phyloP scores from a whole-genome alignment of 2,888 invertebrate species.

The Dioctria rufipes region DNA sequence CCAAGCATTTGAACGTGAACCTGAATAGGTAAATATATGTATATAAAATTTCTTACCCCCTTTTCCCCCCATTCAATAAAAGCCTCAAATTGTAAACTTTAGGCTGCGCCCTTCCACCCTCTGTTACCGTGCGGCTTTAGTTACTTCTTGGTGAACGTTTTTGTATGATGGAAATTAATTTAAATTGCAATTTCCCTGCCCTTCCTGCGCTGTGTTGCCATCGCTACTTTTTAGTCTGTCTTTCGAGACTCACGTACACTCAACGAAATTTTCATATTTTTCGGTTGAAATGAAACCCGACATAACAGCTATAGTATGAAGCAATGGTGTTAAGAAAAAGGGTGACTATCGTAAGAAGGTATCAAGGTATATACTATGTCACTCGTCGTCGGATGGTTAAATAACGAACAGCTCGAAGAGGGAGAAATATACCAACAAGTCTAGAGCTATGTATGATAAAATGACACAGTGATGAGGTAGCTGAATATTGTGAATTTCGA shows the following conservation, averaged over 20 bases:
- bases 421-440: neutral
- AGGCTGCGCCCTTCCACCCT: neutral
- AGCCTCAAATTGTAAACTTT: slow-evolving; percentile 25
- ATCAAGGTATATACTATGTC: slow-evolving; percentile 3
- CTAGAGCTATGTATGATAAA: neutral
- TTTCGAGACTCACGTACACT: slow-evolving; percentile 13
- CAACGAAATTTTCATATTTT: slow-evolving; percentile 42
- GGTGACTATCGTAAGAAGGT: slow-evolving; percentile 6
- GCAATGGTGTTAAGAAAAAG: neutral
- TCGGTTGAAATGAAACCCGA: slow-evolving; percentile 45
- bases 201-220: slow-evolving; percentile 4
- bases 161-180: slow-evolving; percentile 48
- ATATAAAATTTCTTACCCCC: neutral
- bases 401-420: neutral
- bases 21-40: neutral
- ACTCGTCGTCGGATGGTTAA: neutral
- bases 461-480: too few relatives aligned
- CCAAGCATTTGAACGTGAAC: neutral
- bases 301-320: neutral
- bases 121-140: neutral
- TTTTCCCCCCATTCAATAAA: neutral
- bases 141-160: slow-evolving; percentile 36
- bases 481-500: too few relatives aligned
- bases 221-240: slow-evolving; percentile 2
- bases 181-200: slow-evolving; percentile 45